A percentile compares a stretch with the other conserved stretches of the same genome.
phyloP scores from a whole-genome alignment of 2,888 invertebrate genomes.

The Leptodirus hochenwartii region DNA sequence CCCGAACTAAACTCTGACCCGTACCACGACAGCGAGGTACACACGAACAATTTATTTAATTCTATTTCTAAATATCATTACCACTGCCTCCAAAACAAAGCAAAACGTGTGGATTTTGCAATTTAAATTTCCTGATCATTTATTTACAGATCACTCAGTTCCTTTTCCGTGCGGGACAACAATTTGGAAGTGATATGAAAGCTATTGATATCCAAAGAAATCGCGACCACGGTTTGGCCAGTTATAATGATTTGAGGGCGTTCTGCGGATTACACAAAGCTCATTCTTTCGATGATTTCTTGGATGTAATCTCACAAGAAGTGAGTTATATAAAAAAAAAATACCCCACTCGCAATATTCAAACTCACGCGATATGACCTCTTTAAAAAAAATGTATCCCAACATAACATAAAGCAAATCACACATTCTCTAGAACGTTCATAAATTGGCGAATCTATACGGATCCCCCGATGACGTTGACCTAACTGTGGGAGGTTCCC shows the following conservation, averaged over 20 bases:
- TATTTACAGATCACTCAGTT: slow-evolving; percentile 40
- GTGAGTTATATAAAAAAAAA: slow-evolving; percentile 33
- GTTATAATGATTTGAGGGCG: slow-evolving; percentile 58
- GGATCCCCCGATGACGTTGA: slow-evolving; percentile 67
- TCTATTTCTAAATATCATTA: neutral
- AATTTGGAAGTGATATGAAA: slow-evolving; percentile 63
- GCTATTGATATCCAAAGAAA: slow-evolving; percentile 73
- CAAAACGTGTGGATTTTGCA: neutral
- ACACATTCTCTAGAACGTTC: slow-evolving; percentile 41
- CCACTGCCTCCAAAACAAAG: neutral
- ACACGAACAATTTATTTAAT: slow-evolving; percentile 17
- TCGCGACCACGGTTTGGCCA: slow-evolving; percentile 69
- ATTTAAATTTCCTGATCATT: slow-evolving; percentile 4
- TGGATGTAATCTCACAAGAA: slow-evolving; percentile 43
- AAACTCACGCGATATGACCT: neutral
- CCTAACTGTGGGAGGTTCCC: slow-evolving; percentile 64
- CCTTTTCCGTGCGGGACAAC: slow-evolving; percentile 46
- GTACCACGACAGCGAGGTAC: slow-evolving; percentile 57
- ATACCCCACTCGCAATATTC: neutral
- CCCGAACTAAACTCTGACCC: slow-evolving; percentile 60
- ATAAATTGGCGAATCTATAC: slow-evolving; percentile 43
- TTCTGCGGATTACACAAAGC: slow-evolving; percentile 59
- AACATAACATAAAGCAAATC: too few relatives aligned
- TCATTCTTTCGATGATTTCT: slow-evolving; percentile 46
- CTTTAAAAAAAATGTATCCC: too few relatives aligned